These are phyloP conservation scores for Clitarchus hookeri DNA, from an alignment of 2,888 invertebrate genomes.

Conservation along the genomic window DNA sequence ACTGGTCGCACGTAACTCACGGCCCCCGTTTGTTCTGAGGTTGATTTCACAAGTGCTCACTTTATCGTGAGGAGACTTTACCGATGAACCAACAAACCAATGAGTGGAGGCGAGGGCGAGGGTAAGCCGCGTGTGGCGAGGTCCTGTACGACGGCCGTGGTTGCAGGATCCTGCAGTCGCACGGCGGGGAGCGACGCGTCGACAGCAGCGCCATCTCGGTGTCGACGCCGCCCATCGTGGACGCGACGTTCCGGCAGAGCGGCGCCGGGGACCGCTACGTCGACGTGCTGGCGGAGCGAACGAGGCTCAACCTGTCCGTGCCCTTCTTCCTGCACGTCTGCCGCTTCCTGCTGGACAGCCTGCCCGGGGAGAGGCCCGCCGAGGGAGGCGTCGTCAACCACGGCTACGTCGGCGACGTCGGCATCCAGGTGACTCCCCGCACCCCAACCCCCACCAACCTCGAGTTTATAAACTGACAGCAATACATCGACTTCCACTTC, in stretches of 20 bases:
- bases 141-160: neutral
- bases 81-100: too few relatives aligned
- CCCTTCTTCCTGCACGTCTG: conserved; percentile 67
- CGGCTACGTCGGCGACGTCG: conserved; percentile 68
- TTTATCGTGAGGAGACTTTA: too few relatives aligned
- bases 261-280: conserved; percentile 65
- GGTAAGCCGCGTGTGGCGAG: too few relatives aligned
- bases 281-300: conserved; percentile 74
- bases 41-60: too few relatives aligned
- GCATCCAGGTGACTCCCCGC: conserved; percentile 39
- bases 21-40: too few relatives aligned
- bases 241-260: conserved; percentile 67
- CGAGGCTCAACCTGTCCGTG: conserved; percentile 72
- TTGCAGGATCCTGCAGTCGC: conserved; percentile 68
- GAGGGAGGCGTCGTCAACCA: conserved; percentile 73
- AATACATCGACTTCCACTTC: too few relatives aligned
- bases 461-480: too few relatives aligned
- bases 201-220: conserved; percentile 57
- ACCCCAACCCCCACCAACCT: too few relatives aligned
- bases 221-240: conserved; percentile 72
- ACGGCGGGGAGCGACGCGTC: conserved; percentile 58
- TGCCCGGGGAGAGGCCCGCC: conserved; percentile 64
- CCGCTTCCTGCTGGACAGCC: conserved; percentile 65
- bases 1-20: too few relatives aligned
- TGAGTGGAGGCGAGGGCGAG: too few relatives aligned